Base-by-base conservation (phyloP, 2,888 invertebrate species). In the Minunthozetes semirufus region DNA sequence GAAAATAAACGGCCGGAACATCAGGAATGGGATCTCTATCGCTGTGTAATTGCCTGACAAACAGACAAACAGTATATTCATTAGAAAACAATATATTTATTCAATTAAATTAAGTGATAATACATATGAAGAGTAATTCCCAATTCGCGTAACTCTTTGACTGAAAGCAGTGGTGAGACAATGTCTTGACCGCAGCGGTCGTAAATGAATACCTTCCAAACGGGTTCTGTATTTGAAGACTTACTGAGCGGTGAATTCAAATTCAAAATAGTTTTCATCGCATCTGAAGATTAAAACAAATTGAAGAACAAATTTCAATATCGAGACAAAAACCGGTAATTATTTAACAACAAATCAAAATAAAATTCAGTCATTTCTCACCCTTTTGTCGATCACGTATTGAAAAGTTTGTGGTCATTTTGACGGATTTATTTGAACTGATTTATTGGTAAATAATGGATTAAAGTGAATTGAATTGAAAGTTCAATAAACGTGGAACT, bases 51-150 rank as follows among this genome's bases (percentile, higher is more conserved):
- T 75, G 75, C 75, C 75, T 75, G n/a, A n/a, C n/a, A n/a, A n/a
- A n/a, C n/a, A n/a, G n/a, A n/a, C n/a, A n/a, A n/a, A n/a, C n/a
- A n/a, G n/a, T n/a, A 19, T 15, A 61, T 42, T 6, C 17, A 63
- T 63, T 63, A 38, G 15, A 33, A 63, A 5, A 0, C 5, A 17
- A 9, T n/a, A 17, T n/a, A 33, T 38, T 29, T 27, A 63, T 3
- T 33, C 27, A 66, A 38, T 42, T 2, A 22, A 17, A 11, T n/a
- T 0, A 17, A 72, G 17, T 22, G 1, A 79, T 87, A 89, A 88
- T 87, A 96, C 93, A 99, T 89, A 87, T 99, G 97, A 77, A 99
- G 87, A 50, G 99, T 99, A 59, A 99, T 94, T 77, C 99, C 98
- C 81, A 94, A 85, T 83, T 98, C 97, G 80, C 98, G 85, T 4